Evolutionary conservation across 2,888 invertebrate species (phyloP).

Genomic region (Chaetogeoica ovagalla): DNA sequence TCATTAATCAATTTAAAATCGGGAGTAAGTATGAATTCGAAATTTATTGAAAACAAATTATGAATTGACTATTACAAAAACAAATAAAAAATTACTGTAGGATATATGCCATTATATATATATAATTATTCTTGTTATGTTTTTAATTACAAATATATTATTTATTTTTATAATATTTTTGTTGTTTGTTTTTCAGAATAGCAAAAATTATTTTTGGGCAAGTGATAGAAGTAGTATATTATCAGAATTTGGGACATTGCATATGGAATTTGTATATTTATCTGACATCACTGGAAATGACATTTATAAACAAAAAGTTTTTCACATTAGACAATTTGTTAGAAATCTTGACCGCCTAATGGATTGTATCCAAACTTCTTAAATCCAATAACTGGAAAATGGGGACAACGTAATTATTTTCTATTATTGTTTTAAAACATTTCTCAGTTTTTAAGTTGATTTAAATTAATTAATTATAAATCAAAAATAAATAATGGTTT

Average conservation of each 20-base stretch:
- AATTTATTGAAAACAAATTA: no score
- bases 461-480: no score
- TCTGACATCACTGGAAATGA: constrained; percentile 92
- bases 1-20: constrained; percentile 90
- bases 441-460: neutral
- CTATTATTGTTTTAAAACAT: neutral
- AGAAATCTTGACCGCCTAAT: constrained; percentile 85
- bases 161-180: neutral
- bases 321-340: constrained; percentile 82
- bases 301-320: constrained; percentile 85
- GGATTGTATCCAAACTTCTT: constrained; percentile 97
- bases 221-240: constrained; percentile 92
- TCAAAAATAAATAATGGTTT: no score
- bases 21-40: constrained; percentile 67
- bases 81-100: no score
- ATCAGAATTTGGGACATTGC: constrained; percentile 95
- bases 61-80: no score
- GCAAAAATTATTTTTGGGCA: constrained; percentile 97
- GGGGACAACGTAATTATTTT: constrained; percentile 88
- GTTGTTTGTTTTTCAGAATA: constrained; percentile 64
- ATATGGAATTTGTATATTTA: constrained; percentile 93
- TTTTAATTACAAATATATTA: no score
- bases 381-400: constrained; percentile 91
- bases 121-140: no score
- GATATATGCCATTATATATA: no score